Base-by-base conservation (phyloP, 2,888 invertebrate genomes). In the Drosophila ustulata region DNA sequence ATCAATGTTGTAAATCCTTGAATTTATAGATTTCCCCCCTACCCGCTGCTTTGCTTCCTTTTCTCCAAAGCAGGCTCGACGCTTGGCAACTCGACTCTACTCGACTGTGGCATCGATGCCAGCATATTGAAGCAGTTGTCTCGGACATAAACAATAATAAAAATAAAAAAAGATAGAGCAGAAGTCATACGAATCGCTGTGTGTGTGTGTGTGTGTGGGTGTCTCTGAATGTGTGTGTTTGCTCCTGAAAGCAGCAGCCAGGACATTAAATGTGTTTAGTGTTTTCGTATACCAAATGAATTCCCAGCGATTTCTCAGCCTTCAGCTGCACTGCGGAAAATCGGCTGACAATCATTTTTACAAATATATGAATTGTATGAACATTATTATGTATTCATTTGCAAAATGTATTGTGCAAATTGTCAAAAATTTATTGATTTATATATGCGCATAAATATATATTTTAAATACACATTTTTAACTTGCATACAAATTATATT, bases 141-240 rank as follows among this genome's bases (percentile, higher is more conserved):
- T 61, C 41, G 1, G 59, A 71, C 79, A 80, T 87, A 80, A 82
- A 82, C 76, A 76, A 74, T 82, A 82, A 83, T 78, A 76, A 84
- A 71, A 76, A 75, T 55, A 63, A 66, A 49, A 30, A 5, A 63
- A 61, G 6, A 45, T 41, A 46, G 59, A 53, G 55, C 71, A 30
- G 45, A 41, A 43, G 51, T 25, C 67, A 50, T 57, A 46, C 41
- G 59, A 50, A 41, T 25, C 45, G 47, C 13, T 26, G 25, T 37
- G 43, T 25, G 30, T 51, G 59, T 25, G 25, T 37, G 37, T 26
- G 18, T 26, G 18, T 18, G 18, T 18, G 1, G 18, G 18, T 1
- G 49, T 47, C 13, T 51, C 57, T 55, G 50, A 43, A 59, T 28
- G 64, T 30, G 49, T 49, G 46, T 8, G 37, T 37, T 23, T 53